phyloP scores from a whole-genome alignment of 2,113 vertebrate genomes.

The Ochotona princeps region DNA sequence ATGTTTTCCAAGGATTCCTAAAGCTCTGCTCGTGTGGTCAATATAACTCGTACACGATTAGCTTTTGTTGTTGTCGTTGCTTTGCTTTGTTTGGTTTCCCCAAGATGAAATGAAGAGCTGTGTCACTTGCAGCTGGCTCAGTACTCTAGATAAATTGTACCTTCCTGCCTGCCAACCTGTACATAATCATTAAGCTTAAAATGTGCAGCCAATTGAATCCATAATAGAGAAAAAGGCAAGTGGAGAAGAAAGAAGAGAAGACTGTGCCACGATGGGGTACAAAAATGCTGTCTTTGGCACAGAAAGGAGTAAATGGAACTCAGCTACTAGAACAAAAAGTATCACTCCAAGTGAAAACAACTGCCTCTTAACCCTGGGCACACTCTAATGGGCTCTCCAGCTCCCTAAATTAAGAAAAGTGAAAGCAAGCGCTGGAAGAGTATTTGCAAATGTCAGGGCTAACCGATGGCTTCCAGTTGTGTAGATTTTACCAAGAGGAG shows the following conservation, averaged over 20 bases:
- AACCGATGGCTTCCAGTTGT: background rate
- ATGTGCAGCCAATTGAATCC: slow-evolving; percentile 27
- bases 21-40: slow-evolving; percentile 20
- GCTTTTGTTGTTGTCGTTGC: too few relatives aligned
- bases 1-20: slow-evolving; percentile 42
- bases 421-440: background rate
- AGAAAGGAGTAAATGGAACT: slow-evolving; percentile 50
- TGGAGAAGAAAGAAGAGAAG: slow-evolving; percentile 32
- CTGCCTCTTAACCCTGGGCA: background rate
- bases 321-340: slow-evolving; percentile 26
- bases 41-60: too few relatives aligned
- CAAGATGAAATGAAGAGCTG: slow-evolving; percentile 57
- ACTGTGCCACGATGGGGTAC: background rate
- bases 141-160: slow-evolving; percentile 39
- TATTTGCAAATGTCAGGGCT: background rate
- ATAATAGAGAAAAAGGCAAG: slow-evolving; percentile 46
- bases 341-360: slow-evolving; percentile 36
- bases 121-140: slow-evolving; percentile 31
- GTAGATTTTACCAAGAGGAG: background rate
- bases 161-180: slow-evolving; percentile 43
- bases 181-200: slow-evolving; percentile 51
- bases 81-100: slow-evolving; percentile 29
- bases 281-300: slow-evolving; percentile 54
- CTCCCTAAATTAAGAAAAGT: slow-evolving; percentile 5
- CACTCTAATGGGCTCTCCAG: background rate